Conservation (phyloP, 2,113 vertebrate species). For the Tenrec ecaudatus region DNA sequence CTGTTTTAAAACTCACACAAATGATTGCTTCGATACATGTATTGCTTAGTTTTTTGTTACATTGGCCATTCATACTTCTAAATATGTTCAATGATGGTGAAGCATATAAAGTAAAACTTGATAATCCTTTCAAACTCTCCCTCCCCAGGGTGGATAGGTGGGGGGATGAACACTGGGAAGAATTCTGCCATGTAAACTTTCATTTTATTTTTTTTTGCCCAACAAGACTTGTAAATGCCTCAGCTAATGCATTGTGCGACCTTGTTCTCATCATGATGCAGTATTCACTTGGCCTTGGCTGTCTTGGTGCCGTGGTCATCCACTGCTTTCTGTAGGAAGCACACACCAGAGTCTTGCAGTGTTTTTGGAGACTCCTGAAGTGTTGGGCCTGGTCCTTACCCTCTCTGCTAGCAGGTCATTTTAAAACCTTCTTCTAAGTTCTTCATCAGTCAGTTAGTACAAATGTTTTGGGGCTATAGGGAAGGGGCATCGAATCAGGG, state of each 20-base stretch:
- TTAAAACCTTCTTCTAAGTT: background rate
- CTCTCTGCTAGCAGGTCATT: background rate
- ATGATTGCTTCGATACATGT: background rate
- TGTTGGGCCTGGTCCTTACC: background rate
- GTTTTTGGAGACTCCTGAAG: background rate
- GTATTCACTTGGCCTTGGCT: background rate
- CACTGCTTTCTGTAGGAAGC: constrained; percentile 3
- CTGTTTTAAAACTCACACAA: constrained; percentile 42
- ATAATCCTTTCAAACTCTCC: background rate
- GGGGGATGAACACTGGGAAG: background rate
- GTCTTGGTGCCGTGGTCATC: background rate
- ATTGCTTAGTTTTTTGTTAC: background rate
- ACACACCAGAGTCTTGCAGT: background rate
- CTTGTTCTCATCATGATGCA: background rate
- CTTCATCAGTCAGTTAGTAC: background rate
- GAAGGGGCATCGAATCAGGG: background rate
- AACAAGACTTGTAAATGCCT: constrained; percentile 27
- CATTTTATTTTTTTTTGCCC: background rate
- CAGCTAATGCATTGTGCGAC: background rate
- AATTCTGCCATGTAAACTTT: constrained; percentile 45
- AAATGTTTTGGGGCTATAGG: background rate
- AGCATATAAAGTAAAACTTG: background rate
- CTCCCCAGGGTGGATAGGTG: background rate
- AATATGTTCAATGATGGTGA: constrained; percentile 14
- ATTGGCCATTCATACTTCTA: background rate